phyloP scores from a whole-genome alignment of 2,113 vertebrate genomes.

The Alaudala cheleensis region DNA sequence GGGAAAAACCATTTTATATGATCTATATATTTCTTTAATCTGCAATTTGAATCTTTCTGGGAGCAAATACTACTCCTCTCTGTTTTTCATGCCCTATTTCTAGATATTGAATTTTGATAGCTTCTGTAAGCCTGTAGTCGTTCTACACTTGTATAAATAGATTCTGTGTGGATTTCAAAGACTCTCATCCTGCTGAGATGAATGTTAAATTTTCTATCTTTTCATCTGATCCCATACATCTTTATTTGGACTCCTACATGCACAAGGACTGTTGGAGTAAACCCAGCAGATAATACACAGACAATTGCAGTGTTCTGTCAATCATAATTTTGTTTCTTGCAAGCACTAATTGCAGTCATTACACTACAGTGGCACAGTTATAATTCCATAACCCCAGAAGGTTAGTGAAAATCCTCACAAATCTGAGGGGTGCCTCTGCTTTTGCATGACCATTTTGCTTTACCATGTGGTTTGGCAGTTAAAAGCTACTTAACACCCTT shows the following conservation, averaged over 20 bases:
- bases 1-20: background rate
- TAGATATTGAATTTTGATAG: background rate
- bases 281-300: background rate
- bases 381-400: background rate
- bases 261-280: background rate
- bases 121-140: background rate
- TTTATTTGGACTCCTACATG: background rate
- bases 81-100: background rate
- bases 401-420: conserved; percentile 21
- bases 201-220: background rate
- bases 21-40: background rate
- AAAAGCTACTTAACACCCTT: background rate
- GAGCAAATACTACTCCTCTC: background rate
- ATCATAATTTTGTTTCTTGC: background rate
- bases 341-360: conserved; percentile 25
- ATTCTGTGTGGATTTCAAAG: background rate
- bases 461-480: background rate
- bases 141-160: background rate
- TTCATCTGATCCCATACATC: background rate
- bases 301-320: background rate
- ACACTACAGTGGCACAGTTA: background rate
- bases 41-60: background rate
- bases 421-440: background rate
- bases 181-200: background rate
- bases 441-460: conserved; percentile 1